Percentiles rank a stretch among this genome's conserved stretches.
These are phyloP conservation scores for Harpalus rufipes DNA, from an alignment of 2,888 invertebrate genomes.

Conservation along the genomic window DNA sequence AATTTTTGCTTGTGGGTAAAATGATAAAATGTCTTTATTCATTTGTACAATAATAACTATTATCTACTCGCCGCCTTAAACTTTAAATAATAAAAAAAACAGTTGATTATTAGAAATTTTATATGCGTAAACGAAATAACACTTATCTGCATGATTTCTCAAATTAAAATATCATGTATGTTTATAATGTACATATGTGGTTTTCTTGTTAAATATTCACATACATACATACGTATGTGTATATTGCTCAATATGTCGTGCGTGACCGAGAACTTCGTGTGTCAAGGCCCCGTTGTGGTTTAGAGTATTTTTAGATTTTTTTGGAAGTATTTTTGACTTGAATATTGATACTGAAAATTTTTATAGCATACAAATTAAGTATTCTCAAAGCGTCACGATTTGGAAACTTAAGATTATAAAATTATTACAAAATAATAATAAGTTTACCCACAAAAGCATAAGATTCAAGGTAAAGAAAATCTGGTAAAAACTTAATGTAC, in stretches of 20 bases:
- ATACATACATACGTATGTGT: neutral
- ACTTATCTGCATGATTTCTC: neutral
- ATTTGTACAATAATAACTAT: no score
- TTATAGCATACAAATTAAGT: neutral
- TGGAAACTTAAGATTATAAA: no score
- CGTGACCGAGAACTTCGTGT: neutral
- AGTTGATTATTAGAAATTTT: no score
- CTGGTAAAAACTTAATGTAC: no score
- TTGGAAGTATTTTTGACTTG: constrained; percentile 11
- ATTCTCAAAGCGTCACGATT: neutral
- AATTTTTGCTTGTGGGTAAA: no score
- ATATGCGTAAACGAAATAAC: neutral
- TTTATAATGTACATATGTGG: neutral
- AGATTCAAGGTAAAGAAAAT: no score
- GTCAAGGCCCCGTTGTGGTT: neutral
- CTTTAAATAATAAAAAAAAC: no score
- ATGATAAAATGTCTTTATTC: no score
- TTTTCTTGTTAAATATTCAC: neutral
- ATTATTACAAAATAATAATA: neutral
- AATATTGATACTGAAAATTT: neutral
- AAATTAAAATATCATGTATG: neutral
- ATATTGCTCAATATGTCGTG: neutral
- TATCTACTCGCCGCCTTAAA: no score
- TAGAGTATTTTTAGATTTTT: constrained; percentile 11
- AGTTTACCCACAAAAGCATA: no score